A percentile compares a stretch with the other conserved stretches of the same genome.
Evolutionary conservation across 2,888 invertebrate species (phyloP).

Genomic region (Chaitophorus viminalis): DNA sequence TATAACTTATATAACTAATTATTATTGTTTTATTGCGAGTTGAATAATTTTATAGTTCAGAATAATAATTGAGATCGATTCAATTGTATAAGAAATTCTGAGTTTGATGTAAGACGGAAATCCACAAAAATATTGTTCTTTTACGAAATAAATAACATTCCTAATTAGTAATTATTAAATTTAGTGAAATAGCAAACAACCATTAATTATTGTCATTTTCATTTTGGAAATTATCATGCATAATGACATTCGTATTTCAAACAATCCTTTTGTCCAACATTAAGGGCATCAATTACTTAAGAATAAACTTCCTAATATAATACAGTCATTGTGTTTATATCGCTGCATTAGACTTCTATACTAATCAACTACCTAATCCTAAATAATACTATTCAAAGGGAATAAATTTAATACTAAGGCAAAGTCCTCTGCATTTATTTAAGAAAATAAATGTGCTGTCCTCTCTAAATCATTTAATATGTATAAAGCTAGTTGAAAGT

Average conservation of each 20-base stretch:
- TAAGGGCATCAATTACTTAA: constrained; percentile 1
- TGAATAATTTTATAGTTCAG: too few species aligned
- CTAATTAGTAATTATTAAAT: too few species aligned
- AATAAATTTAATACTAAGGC: not conserved
- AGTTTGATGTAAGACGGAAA: too few species aligned
- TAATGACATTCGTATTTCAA: not conserved
- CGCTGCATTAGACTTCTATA: not conserved
- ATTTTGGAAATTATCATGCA: not conserved
- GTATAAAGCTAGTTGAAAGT: too few species aligned
- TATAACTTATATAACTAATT: too few species aligned
- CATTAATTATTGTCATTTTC: not conserved
- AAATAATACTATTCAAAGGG: not conserved
- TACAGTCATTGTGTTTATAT: constrained; percentile 17
- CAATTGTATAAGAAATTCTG: too few species aligned
- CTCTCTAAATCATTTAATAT: too few species aligned
- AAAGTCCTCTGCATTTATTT: too few species aligned
- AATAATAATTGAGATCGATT: too few species aligned
- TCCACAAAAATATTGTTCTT: too few species aligned
- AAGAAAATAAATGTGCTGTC: too few species aligned
- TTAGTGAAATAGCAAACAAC: not conserved
- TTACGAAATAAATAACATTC: not conserved
- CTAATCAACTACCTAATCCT: constrained; percentile 24
- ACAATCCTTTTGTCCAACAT: not conserved
- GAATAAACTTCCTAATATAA: not conserved
- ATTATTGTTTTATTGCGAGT: too few species aligned